A percentile compares a stretch with the other conserved stretches of the same genome.
phyloP scores from a whole-genome alignment of 2,113 vertebrate genomes.

The Cathartes aura region DNA sequence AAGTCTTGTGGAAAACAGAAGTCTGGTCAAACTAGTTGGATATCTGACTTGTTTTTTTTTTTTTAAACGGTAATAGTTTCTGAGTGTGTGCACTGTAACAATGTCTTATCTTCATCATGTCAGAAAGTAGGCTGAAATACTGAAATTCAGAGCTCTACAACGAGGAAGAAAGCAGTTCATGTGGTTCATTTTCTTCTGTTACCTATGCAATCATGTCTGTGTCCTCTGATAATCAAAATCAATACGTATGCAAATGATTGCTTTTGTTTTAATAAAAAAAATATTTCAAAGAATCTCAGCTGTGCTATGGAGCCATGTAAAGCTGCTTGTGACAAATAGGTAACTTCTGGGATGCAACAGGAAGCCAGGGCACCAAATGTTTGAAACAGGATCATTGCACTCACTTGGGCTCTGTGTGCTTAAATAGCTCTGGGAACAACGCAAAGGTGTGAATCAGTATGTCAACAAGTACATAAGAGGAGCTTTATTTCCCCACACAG shows the following conservation, averaged over 20 bases:
- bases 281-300: neutral
- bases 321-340: neutral
- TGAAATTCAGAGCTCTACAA: neutral
- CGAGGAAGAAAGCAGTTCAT: neutral
- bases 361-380: neutral
- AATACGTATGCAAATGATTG: neutral
- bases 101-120: neutral
- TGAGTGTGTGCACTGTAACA: neutral
- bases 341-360: neutral
- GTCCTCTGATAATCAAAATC: neutral
- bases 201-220: neutral
- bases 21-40: neutral
- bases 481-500: neutral
- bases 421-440: neutral
- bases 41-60: neutral
- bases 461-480: slow-evolving; percentile 3
- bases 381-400: neutral
- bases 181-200: neutral
- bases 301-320: neutral
- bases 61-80: neutral
- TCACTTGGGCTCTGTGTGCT: neutral
- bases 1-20: neutral
- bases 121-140: neutral
- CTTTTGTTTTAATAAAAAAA: slow-evolving; percentile 1
- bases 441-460: neutral